Base-by-base conservation (phyloP, 2,888 invertebrate species). In the Phrixothrix hirtus region DNA sequence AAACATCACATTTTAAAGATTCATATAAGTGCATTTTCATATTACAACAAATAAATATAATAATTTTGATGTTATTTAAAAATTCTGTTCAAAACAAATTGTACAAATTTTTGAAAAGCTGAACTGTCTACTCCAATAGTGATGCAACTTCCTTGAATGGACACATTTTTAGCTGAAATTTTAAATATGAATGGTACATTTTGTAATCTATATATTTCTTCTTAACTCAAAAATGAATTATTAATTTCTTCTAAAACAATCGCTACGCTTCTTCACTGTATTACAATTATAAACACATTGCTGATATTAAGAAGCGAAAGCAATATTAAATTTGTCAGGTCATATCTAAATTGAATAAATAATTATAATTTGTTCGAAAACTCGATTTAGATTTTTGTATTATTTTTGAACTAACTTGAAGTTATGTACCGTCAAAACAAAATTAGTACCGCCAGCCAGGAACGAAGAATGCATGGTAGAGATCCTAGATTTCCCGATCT, bases 341-440 rank as follows among this genome's bases (percentile, higher is more conserved):
- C n/a, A 43, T 31, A 10, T 43, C 32, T 32, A 31, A 32, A 27
- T 15, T 14, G 14, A 32, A 32, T 32, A 43, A 17, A 30, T 27
- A 29, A n/a, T 13, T 15, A 32, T 25, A 32, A 13, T 44, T 34
- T 11, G 15, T 12, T n/a, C n/a, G n/a, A n/a, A 41, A 30, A 25
- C 12, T 37, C 26, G 37, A 25, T 11, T 26, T 25, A 14, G 10
- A 14, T 48, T 48, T 49, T 48, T 57, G 49, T 60, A 57, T 55
- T 57, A 21, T 21, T 21, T 21, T 21, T 21, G 21, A 67, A 68
- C 66, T 68, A 69, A 70, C 62, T 69, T 70, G 64, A 69, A 68
- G 66, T 67, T 69, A 68, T 68, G 72, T 74, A 73, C 72, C 72
- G 71, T 72, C 64, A 73, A 70, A 64, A 66, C 69, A 73, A 73